Evolutionary conservation across 1,140 invertebrate species (phyloP), one percentile per base, ranked within the genome.

Genomic region (Lycorma delicatula): DNA sequence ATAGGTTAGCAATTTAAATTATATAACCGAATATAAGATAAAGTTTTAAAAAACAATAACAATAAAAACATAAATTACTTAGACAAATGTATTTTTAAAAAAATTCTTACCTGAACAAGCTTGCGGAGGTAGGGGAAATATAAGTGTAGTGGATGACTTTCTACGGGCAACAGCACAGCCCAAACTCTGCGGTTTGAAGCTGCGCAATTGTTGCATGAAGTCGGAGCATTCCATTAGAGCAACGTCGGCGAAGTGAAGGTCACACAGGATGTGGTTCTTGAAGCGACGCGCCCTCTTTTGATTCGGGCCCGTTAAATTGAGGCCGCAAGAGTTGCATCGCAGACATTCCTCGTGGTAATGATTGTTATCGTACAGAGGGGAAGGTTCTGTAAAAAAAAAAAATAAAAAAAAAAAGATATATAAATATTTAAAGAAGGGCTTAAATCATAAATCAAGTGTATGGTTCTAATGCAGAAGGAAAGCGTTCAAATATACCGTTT

Each of bases 321-420:
- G 77, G 65, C 89, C 89, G 74, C 91, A 95, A 66, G 89, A 91
- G 77, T 93, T 92, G 84, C 91, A 94, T 64, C 88, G 87, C 67
- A 93, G 82, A 77, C 91, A 94, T 84, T 94, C 91, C 79, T 94
- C 91, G 81, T 94, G 91, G 75, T 93, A 94, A 71, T 93, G 87
- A 73, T 92, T 93, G 82, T 93, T 92, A 79, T 93, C 89, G 73
- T 93, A 93, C 65, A 93, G 73, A 59, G 87, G 86, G 31, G 89
- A 91, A 59, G 89, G 87, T 72, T 93, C 89, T 93, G 79, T 20
- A 81, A 83, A 68, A 54, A n/a, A n/a, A n/a, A n/a, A n/a, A n/a
- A n/a, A n/a, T n/a, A n/a, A n/a, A n/a, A n/a, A n/a, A n/a, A n/a
- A n/a, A n/a, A n/a, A n/a, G n/a, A n/a, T n/a, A n/a, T n/a, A n/a